Conservation (phyloP, 2,113 vertebrate species). For the Anser cygnoides region DNA sequence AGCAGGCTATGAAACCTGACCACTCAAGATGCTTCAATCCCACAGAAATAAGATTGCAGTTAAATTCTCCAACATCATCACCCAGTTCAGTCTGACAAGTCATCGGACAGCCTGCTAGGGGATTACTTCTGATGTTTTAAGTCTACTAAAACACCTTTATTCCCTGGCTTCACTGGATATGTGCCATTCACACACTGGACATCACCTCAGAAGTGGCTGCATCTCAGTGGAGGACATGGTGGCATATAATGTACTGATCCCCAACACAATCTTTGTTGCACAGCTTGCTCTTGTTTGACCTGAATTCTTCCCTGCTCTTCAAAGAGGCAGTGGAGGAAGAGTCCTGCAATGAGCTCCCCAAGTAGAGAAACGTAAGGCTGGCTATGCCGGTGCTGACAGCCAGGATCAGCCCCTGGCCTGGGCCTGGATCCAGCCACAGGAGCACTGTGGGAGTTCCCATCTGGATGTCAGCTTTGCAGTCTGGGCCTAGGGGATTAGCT, state of each 20-base stretch:
- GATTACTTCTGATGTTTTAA: background rate
- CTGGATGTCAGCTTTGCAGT: background rate
- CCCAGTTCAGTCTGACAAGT: background rate
- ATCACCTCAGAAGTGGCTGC: background rate
- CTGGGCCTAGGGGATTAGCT: background rate
- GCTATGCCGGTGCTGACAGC: background rate
- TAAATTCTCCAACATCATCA: background rate
- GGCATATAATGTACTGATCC: rapidly evolving
- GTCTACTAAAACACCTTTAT: background rate
- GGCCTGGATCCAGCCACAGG: background rate
- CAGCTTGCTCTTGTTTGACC: background rate
- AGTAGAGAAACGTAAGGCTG: background rate
- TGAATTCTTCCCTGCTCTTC: background rate
- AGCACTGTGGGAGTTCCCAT: background rate
- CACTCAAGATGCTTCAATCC: background rate
- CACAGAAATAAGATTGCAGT: background rate
- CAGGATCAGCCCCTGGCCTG: background rate
- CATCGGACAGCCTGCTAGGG: background rate
- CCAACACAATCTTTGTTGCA: background rate
- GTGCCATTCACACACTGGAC: background rate
- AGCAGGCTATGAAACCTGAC: background rate
- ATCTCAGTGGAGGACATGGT: background rate
- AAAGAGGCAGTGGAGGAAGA: background rate
- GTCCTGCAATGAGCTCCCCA: background rate
- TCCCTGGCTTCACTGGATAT: background rate